Evolutionary conservation across 2,888 invertebrate genomes (phyloP), one percentile per base, ranked within the genome.

Genomic region (Lobophora halterata): DNA sequence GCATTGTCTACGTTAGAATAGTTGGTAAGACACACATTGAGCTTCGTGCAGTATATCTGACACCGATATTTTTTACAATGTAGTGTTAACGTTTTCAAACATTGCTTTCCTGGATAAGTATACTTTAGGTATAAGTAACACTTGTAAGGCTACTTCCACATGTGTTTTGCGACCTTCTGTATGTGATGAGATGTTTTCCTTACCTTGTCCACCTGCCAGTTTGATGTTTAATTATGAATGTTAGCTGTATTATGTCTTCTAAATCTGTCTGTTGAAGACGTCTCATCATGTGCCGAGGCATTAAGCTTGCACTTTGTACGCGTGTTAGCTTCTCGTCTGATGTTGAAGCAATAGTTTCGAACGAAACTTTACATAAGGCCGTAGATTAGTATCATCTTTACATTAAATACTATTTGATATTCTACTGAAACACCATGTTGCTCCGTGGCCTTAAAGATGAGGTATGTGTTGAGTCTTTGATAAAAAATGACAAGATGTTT

Each of bases 401-500:
- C 64, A 59, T 66, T 79, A 74, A 78, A 76, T 71, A 80, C 77
- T 79, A 74, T 55, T 75, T n/a, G n/a, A 68, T 73, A 76, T 78
- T 78, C 79, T 83, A 86, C 86, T 85, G 82, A 85, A 79, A 87
- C 86, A 87, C 87, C 87, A 87, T 79, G 72, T 79, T 83, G 82
- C 77, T 83, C 86, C 81, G 87, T 86, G 87, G 87, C 87, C 87
- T 87, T 87, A 87, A 83, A 82, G 68, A 79, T 73, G 69, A 81
- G 76, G 82, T 80, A 76, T 82, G 69, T 80, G 79, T 83, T 79
- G 41, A 68, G 76, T 73, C 77, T 81, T 82, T 76, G 69, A 69
- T 71, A 72, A 73, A 61, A 52, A 69, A 75, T 80, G 78, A 79
- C 79, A 74, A 75, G 71, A 71, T 61, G 29, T 57, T 46, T 39